A percentile compares a stretch with the other conserved stretches of the same genome.
Evolutionary conservation across 2,888 invertebrate species (phyloP).

Genomic region (Cheilosia scutellata): DNA sequence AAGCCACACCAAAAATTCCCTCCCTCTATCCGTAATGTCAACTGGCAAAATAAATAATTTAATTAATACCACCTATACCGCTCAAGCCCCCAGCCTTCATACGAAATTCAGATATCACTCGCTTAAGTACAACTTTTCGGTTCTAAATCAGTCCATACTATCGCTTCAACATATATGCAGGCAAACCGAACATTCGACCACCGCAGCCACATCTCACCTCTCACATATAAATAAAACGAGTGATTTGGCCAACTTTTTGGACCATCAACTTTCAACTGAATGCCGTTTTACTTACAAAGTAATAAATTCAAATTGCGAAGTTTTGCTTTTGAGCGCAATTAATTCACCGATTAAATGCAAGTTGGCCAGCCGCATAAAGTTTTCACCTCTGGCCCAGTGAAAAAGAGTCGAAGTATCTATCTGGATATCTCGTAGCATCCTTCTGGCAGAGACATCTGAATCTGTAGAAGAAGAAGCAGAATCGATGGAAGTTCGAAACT

Average conservation of each 20-base stretch:
- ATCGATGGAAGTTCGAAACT: constrained; percentile 64
- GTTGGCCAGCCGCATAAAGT: constrained; percentile 64
- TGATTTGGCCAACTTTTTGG: constrained; percentile 42
- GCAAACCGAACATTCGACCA: not conserved
- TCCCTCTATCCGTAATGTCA: constrained; percentile 3
- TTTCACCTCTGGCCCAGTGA: constrained; percentile 15
- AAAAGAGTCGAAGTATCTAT: not conserved
- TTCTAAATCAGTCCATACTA: constrained; percentile 15
- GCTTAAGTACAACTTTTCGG: constrained; percentile 25
- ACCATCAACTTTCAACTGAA: constrained; percentile 21
- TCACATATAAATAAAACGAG: not conserved
- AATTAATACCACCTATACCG: constrained; percentile 33
- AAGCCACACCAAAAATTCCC: constrained; percentile 18
- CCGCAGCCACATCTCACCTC: not conserved
- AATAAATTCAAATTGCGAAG: constrained; percentile 71
- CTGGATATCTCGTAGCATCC: not conserved
- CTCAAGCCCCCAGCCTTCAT: not conserved
- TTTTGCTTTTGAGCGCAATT: constrained; percentile 66
- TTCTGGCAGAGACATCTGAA: constrained; percentile 46
- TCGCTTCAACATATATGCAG: constrained; percentile 43
- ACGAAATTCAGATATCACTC: constrained; percentile 13
- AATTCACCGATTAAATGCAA: constrained; percentile 73
- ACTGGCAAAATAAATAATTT: constrained; percentile 55
- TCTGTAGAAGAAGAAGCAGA: constrained; percentile 32
- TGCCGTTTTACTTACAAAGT: constrained; percentile 34